Evolutionary conservation across 2,888 invertebrate species (phyloP).

Genomic region (Eulithis prunata): DNA sequence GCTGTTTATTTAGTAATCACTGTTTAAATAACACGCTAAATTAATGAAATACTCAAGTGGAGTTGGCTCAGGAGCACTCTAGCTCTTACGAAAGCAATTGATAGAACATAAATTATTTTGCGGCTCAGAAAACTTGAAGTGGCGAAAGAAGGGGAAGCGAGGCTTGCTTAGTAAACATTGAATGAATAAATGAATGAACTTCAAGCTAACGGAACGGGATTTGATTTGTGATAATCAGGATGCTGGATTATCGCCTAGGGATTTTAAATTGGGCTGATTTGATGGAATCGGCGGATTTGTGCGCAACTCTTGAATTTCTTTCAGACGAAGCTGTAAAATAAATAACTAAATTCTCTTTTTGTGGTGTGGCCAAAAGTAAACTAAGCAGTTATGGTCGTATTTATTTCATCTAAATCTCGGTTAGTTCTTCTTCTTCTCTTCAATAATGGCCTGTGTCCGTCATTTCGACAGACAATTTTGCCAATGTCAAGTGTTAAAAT

Average conservation of each 20-base stretch:
- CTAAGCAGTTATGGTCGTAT: no score
- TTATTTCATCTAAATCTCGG: no score
- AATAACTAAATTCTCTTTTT: not conserved
- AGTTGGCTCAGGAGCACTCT: slow-evolving; percentile 59
- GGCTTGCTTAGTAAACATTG: slow-evolving; percentile 65
- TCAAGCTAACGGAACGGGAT: slow-evolving; percentile 39
- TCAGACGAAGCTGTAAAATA: not conserved
- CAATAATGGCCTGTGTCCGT: no score
- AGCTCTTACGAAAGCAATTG: slow-evolving; percentile 47
- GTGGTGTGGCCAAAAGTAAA: no score
- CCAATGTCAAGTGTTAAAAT: no score
- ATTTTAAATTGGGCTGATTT: slow-evolving; percentile 34
- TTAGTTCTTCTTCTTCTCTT: no score
- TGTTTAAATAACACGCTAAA: slow-evolving; percentile 68
- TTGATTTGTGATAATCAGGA: slow-evolving; percentile 41
- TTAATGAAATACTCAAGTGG: slow-evolving; percentile 76
- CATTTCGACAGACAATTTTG: no score
- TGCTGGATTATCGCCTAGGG: slow-evolving; percentile 29
- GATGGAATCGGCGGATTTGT: slow-evolving; percentile 14
- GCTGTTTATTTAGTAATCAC: slow-evolving; percentile 69
- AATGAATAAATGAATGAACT: slow-evolving; percentile 66
- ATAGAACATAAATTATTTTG: slow-evolving; percentile 60
- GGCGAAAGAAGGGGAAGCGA: slow-evolving; percentile 34
- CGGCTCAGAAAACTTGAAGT: slow-evolving; percentile 50
- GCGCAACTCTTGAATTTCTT: slow-evolving; percentile 8